Conservation (phyloP, 23 tunicate species). For the Halocynthia aurantium region DNA sequence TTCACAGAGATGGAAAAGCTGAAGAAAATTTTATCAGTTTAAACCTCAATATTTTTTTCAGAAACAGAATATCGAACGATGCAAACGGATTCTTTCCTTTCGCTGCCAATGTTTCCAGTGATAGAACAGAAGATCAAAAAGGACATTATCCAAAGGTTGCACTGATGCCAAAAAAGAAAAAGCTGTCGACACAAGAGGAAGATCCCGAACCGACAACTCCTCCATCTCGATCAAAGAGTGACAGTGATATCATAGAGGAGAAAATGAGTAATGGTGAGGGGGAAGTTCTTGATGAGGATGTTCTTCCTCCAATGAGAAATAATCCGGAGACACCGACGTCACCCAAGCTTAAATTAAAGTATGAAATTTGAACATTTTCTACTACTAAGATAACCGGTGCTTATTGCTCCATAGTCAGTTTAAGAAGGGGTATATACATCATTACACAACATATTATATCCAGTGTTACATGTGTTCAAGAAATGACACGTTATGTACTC, state of each 20-base stretch:
- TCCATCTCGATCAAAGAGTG: conserved; percentile 18
- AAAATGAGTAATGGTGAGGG: not conserved
- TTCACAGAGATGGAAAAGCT: too few relatives aligned
- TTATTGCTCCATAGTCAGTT: too few relatives aligned
- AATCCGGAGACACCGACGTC: not conserved
- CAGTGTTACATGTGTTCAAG: too few relatives aligned
- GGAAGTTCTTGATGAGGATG: conserved; percentile 1
- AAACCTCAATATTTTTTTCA: too few relatives aligned
- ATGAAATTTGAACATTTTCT: not conserved
- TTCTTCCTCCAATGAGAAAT: not conserved
- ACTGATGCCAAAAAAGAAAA: conserved; percentile 19
- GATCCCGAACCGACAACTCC: not conserved
- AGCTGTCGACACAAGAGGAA: not conserved
- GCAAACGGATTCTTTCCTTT: too few relatives aligned
- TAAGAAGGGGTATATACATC: too few relatives aligned
- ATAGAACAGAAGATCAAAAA: not conserved
- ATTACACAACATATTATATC: too few relatives aligned
- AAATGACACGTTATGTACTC: too few relatives aligned
- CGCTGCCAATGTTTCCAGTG: too few relatives aligned
- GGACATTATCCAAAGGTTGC: conserved; percentile 20
- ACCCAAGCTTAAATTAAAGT: not conserved
- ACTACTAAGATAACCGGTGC: too few relatives aligned
- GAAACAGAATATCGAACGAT: too few relatives aligned
- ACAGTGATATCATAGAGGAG: conserved; percentile 1
- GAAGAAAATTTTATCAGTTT: too few relatives aligned